Percentiles rank a stretch among this genome's conserved stretches.
These are phyloP conservation scores for Pollachius pollachius DNA, from an alignment of 2,113 vertebrate species.

Conservation along the genomic window DNA sequence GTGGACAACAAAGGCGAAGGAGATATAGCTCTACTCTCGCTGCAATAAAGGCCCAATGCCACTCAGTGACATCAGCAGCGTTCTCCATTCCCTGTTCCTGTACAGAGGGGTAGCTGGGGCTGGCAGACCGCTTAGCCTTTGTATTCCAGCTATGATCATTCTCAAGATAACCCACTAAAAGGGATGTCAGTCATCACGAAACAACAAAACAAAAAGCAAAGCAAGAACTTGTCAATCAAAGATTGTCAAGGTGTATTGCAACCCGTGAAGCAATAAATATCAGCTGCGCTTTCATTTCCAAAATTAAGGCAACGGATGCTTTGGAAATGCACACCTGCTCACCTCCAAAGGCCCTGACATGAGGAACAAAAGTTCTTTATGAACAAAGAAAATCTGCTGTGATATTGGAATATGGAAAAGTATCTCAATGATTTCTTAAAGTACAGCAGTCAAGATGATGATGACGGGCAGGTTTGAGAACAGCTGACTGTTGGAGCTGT, in stretches of 20 bases:
- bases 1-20: too few relatives aligned
- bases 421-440: too few relatives aligned
- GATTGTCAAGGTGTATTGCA: neutral
- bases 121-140: too few relatives aligned
- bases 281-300: conserved; percentile 46
- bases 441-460: neutral
- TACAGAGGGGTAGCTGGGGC: too few relatives aligned
- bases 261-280: conserved; percentile 12
- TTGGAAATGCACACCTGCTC: neutral
- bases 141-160: too few relatives aligned
- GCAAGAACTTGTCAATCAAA: conserved; percentile 37
- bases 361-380: conserved; percentile 8
- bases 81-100: too few relatives aligned
- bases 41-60: too few relatives aligned
- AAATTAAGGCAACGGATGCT: conserved; percentile 17
- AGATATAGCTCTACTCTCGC: too few relatives aligned
- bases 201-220: conserved; percentile 2
- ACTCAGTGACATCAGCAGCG: too few relatives aligned
- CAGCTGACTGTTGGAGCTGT: conserved; percentile 20
- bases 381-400: neutral
- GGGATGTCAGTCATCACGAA: too few relatives aligned
- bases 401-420: neutral
- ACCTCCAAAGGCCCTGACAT: neutral
- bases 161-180: too few relatives aligned
- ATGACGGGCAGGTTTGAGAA: conserved; percentile 33